Percentiles rank a stretch among this genome's conserved stretches.
Conservation (phyloP, 2,113 vertebrate species). For the Semicossyphus pulcher region DNA sequence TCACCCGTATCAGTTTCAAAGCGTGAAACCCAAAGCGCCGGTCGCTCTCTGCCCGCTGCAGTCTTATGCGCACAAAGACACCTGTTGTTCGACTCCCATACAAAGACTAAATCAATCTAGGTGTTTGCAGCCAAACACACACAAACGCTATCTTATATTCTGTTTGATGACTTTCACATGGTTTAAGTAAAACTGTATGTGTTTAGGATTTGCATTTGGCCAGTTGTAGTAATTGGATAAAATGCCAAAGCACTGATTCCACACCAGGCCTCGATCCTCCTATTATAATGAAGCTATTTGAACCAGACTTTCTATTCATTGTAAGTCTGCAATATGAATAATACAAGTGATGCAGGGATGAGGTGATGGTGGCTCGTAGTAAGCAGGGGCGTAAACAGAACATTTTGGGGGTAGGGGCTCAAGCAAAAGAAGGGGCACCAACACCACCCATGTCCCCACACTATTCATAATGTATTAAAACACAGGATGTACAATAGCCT, state of each 20-base stretch:
- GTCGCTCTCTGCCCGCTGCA: slow-evolving; percentile 69
- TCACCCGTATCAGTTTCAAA: slow-evolving; percentile 87
- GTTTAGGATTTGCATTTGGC: slow-evolving; percentile 45
- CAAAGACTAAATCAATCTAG: slow-evolving; percentile 76
- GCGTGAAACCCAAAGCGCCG: slow-evolving; percentile 82
- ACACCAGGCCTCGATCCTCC: slow-evolving; percentile 11
- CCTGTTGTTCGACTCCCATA: slow-evolving; percentile 84
- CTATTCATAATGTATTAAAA: too few species aligned
- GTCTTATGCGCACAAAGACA: slow-evolving; percentile 83
- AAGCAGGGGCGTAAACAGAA: slow-evolving; percentile 1
- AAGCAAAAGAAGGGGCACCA: slow-evolving; percentile 2
- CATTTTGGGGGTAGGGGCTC: slow-evolving; percentile 8
- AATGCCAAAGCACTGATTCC: slow-evolving; percentile 53
- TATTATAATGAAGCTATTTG: slow-evolving; percentile 22
- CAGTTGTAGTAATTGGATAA: not conserved
- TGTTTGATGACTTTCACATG: slow-evolving; percentile 46
- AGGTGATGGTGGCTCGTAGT: slow-evolving; percentile 14
- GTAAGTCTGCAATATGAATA: slow-evolving; percentile 18
- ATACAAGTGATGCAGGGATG: slow-evolving; percentile 1
- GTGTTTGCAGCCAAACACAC: slow-evolving; percentile 80
- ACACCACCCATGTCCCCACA: too few species aligned
- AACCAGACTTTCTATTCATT: slow-evolving; percentile 35
- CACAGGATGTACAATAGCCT: too few species aligned
- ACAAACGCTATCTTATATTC: slow-evolving; percentile 58
- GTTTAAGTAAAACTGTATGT: slow-evolving; percentile 31